Evolutionary conservation across 2,888 invertebrate genomes (phyloP).

Genomic region (Biston betularia): DNA sequence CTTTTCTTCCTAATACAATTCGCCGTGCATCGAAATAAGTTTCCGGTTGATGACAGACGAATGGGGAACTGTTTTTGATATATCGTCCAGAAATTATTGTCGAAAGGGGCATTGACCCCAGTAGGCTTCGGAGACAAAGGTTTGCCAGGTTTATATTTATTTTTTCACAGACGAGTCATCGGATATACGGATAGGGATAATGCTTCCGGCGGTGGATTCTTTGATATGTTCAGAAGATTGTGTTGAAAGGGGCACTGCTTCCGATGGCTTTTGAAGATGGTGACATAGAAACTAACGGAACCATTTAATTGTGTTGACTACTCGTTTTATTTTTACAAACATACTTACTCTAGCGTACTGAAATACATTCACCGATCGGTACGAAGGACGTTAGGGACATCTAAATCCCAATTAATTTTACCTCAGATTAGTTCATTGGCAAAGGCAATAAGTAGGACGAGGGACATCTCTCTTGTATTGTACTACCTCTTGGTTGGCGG

Average conservation of each 20-base stretch:
- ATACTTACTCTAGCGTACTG: background rate
- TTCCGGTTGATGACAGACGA: constrained; percentile 55
- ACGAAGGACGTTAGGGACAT: constrained; percentile 6
- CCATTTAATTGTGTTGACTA: constrained; percentile 14
- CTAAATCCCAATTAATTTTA: constrained; percentile 38
- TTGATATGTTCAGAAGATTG: constrained; percentile 30
- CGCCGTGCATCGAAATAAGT: constrained; percentile 64
- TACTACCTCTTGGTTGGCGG: constrained; percentile 48
- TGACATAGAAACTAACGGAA: constrained; percentile 16
- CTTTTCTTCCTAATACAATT: constrained; percentile 60
- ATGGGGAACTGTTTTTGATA: constrained; percentile 60
- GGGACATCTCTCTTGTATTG: constrained; percentile 52
- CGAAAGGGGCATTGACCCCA: constrained; percentile 49
- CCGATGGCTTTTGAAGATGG: constrained; percentile 31
- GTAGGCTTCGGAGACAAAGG: constrained; percentile 44
- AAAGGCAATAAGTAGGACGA: constrained; percentile 49
- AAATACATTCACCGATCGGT: background rate
- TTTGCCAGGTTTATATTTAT: constrained; percentile 40
- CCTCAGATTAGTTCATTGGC: constrained; percentile 43
- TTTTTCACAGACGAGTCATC: constrained; percentile 23
- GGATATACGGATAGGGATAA: constrained; percentile 25
- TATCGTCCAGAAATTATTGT: constrained; percentile 63
- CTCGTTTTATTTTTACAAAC: background rate
- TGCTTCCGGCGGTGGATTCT: constrained; percentile 27
- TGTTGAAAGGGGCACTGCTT: constrained; percentile 29